Percentiles rank a stretch among this genome's conserved stretches.
Evolutionary conservation across 2,888 invertebrate genomes (phyloP).

Genomic region (Lasioglossum malachurum): DNA sequence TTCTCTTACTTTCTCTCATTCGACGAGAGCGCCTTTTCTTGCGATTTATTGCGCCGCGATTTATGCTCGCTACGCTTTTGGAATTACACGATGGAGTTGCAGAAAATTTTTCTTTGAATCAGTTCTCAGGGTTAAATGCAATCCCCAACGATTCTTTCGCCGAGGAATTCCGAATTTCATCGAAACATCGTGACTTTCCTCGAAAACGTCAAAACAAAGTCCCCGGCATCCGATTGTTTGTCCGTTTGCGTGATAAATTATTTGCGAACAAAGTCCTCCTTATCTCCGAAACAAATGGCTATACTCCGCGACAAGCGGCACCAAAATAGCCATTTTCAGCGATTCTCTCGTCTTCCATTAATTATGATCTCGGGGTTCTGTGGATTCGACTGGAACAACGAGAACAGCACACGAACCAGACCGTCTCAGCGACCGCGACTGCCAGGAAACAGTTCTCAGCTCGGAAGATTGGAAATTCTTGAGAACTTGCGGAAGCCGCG

Average conservation of each 20-base stretch:
- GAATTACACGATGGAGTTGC: not conserved
- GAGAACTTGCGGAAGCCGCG: not conserved
- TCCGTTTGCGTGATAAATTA: not conserved
- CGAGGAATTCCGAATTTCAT: not conserved
- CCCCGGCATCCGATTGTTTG: not conserved
- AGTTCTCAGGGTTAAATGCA: not conserved
- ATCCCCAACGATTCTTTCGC: not conserved
- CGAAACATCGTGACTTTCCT: not conserved
- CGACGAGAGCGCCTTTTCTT: not conserved
- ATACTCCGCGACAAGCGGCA: not conserved
- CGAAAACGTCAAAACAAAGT: not conserved
- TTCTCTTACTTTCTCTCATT: not conserved
- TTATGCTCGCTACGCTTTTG: not conserved
- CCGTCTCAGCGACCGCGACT: not conserved
- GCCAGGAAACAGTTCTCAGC: not conserved
- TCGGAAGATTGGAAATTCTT: slow-evolving; percentile 14
- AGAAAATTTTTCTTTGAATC: not conserved
- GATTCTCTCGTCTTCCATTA: not conserved
- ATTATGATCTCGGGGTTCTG: not conserved
- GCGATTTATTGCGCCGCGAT: not conserved
- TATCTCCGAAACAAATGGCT: slow-evolving; percentile 3
- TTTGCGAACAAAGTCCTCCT: not conserved
- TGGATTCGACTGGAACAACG: not conserved
- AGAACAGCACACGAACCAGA: not conserved
- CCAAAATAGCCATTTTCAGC: not conserved